Base-by-base conservation (phyloP, 92 coral and sea anemone species). In the Galaxea fascicularis region DNA sequence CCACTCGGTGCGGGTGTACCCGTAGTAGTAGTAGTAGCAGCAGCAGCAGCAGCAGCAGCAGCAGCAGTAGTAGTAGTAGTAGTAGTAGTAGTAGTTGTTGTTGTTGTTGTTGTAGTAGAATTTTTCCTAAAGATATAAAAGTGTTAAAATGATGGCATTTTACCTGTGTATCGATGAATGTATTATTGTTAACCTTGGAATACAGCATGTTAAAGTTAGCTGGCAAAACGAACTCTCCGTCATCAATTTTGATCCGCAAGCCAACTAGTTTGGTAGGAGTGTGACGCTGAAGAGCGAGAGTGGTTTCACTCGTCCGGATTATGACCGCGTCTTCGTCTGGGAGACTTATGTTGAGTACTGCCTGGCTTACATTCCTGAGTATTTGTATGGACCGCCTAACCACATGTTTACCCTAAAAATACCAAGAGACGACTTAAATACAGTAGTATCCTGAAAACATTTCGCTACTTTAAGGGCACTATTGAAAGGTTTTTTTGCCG, bases 101-200 rank as follows among this genome's bases (percentile, higher is more conserved):
- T n/a, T n/a, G n/a, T n/a, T n/a, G n/a, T n/a, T n/a, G n/a, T n/a
- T n/a, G n/a, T n/a, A n/a, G n/a, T n/a, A n/a, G n/a, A n/a, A n/a
- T n/a, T n/a, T n/a, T n/a, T n/a, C n/a, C n/a, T n/a, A n/a, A n/a
- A n/a, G n/a, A n/a, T n/a, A n/a, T n/a, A n/a, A n/a, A n/a, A n/a
- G n/a, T n/a, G n/a, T n/a, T n/a, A 35, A 6, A 35, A 35, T 2
- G 6, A 6, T 2, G 41, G 6, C 2, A 35, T 35, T 35, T 35
- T 65, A 83, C 87, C 87, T 83, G 87, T 60, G 64, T 73, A 47
- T 83, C 87, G 4, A 83, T n/a, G 49, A 58, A 83, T 44, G 27
- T 35, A 18, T 58, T 4, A n/a, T 45, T 54, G 4, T 21, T 12
- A 26, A 25, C 29, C 22, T 14, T 49, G 47, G 62, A 16, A 22